Base-by-base conservation (phyloP, 2,113 vertebrate species). In the Catharus bicknelli region DNA sequence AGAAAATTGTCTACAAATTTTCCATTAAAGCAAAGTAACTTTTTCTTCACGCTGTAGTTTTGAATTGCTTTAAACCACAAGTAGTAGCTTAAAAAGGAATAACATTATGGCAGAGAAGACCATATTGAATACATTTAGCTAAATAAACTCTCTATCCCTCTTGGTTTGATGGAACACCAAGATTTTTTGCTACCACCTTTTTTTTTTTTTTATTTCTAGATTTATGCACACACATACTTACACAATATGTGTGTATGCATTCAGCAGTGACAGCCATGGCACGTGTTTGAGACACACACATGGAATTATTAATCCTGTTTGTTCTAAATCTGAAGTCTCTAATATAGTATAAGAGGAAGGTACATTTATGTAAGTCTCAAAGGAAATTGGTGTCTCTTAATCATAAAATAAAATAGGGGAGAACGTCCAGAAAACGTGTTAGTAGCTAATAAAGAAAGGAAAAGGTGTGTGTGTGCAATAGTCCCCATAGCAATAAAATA, bases 401-500 rank as follows among this genome's bases (percentile, higher is more conserved):
- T 72, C 22, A 45, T 50, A 67, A 93, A 85, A 94, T n/a, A 25
- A 74, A 21, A 38, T 25, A 16, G 14, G 16, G 20, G 11, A 48
- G 13, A 50, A 83, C 2, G 5, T 72, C 58, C 11, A 77, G 59
- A 38, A 9, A 70, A 22, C 12, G 18, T 29, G 13, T 50, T 54
- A n/a, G 38, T 36, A 63, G 34, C 86, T 74, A 47, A 90, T 42
- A 66, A 11, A 67, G 53, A 83, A 73, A 66, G 29, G 48, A 94
- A 77, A 62, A 38, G 11, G 32, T 47, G 20, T 42, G 57, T 42
- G 57, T 57, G 36, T 68, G 36, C 50, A 58, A 69, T 34, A 74
- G 63, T 75, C 32, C 4, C 16, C 16, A 13, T 8, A 55, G 53
- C 47, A 77, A 77, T 61, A 80, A 88, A 68, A n/a, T 5, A 50